Evolutionary conservation across 2,113 vertebrate genomes (phyloP), one percentile per base, ranked within the genome.

Genomic region (Romanogobio albipinnatus): DNA sequence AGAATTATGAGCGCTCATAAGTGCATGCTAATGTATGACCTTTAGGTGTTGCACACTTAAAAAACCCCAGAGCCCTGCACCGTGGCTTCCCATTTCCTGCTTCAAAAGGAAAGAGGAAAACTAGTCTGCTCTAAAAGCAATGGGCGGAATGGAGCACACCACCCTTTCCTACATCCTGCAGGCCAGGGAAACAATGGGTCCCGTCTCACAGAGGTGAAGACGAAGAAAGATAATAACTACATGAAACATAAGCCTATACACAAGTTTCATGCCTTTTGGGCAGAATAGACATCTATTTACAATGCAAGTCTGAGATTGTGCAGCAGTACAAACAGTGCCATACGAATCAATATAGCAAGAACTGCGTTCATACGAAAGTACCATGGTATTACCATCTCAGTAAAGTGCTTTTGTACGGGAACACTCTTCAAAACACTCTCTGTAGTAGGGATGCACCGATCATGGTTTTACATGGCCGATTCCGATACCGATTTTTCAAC

Each of bases 91-190:
- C 15, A 86, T 81, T 84, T 90, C 82, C 58, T 71, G 79, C 84
- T 89, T 87, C 89, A 91, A 92, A 91, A 93, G 93, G 93, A 94
- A 95, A 93, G 87, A 88, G 92, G 90, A 92, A 92, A 89, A 86
- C 89, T 78, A 64, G 82, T 84, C 53, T 53, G 86, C 88, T 89
- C 87, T 81, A 87, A 87, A 88, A 84, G 89, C 89, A 89, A 90
- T 64, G 86, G 75, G 81, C 74, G 80, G 85, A 91, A 89, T 82
- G 86, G 82, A 61, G 84, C 86, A 85, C 92, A 92, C 93, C 93
- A 94, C 95, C 93, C 93, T 81, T 95, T 95, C 95, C 95, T 95
- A 93, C 90, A 95, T 95, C 94, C 94, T 91, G 93, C 85, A 90
- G 87, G 61, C 93, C 85, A 90, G 87, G 61, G 51, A 91, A 83